Base-by-base conservation (phyloP, 2,888 invertebrate genomes). In the Lepeophtheirus nordmannii region DNA sequence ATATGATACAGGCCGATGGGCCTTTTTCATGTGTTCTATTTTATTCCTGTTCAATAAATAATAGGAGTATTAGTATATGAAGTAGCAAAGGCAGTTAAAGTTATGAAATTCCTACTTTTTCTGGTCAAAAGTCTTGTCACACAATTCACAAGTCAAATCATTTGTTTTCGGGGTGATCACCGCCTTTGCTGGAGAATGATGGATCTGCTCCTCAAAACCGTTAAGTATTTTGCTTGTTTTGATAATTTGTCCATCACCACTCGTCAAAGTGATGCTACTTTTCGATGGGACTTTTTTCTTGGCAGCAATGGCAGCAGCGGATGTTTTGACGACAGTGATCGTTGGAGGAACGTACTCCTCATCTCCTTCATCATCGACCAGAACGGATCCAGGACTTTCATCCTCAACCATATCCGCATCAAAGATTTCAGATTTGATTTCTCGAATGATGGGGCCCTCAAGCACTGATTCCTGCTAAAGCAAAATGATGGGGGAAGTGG, bases 311-410 rank as follows among this genome's bases (percentile, higher is more conserved):
- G 53, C 53, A 8, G 53, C 53, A 14, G 53, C 53, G 17, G 53
- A 46, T 2, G 53, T 46, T 17, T 46, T 46, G 53, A 46, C 53
- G 3, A 46, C 53, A n/a, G 53, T 46, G 53, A 46, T 46, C 53
- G 53, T 46, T 2, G 53, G 53, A 46, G 53, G 53, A 46, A 46
- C 53, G 53, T 46, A 46, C 17, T 46, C 53, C 53, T 46, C 53
- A 17, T 46, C n/a, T 5, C 53, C 53, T 17, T 46, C 53, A 5
- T 46, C 53, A 17, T 46, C 53, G 3, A 46, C 53, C 3, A 46
- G 53, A 17, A 46, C n/a, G 8, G 53, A 46, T 8, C 53, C 53
- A 17, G 14, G n/a, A n/a, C 1, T 8, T n/a, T 46, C n/a, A 8
- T 14, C n/a, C 53, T 46, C 53, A 5, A 5, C 2, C 14, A n/a